Base-by-base conservation (phyloP, 1,140 invertebrate genomes). In the Procambarus virginalis region DNA sequence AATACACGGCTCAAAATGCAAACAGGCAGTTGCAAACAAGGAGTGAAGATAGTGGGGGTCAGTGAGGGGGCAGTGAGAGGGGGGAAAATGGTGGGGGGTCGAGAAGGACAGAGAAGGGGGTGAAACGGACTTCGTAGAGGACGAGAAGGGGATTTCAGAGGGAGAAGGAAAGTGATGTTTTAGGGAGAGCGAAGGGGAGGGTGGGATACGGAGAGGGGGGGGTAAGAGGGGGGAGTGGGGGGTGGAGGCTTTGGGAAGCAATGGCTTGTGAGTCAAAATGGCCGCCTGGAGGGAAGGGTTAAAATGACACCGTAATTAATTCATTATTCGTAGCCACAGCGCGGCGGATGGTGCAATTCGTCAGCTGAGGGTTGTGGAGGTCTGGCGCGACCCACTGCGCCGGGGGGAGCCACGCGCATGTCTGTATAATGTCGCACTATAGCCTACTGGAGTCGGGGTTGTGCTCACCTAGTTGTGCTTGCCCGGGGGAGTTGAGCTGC, bases 221-320 rank as follows among this genome's bases (percentile, higher is more conserved):
- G 6, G 76, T 46, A n/a, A 48, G 58, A n/a, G 60, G 85, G 48
- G 48, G 45, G n/a, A 55, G 34, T 3, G 51, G 46, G 45, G 49
- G n/a, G 12, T 60, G 70, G 80, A 55, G 46, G 45, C 77, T 85
- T 81, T 81, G 76, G 45, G 60, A 91, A 78, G 75, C 89, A 91
- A 85, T 91, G 89, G 78, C 78, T 78, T 91, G 89, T 91, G 78
- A 78, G 83, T 79, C 77, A 85, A 91, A 91, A 91, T 91, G 84
- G 89, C 82, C 79, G 83, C 64, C 89, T n/a, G 80, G 89, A 83
- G 82, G 79, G 75, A 86, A 82, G 89, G 89, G 89, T 86, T 91
- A 86, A 91, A 91, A 91, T 82, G 89, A 86, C 83, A 91, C 77
- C 70, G 83, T 91, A 91, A 91, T 91, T 91, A 91, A 91, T 91